Conservation (phyloP, 1,140 invertebrate species). For the Habropoda laboriosa region DNA sequence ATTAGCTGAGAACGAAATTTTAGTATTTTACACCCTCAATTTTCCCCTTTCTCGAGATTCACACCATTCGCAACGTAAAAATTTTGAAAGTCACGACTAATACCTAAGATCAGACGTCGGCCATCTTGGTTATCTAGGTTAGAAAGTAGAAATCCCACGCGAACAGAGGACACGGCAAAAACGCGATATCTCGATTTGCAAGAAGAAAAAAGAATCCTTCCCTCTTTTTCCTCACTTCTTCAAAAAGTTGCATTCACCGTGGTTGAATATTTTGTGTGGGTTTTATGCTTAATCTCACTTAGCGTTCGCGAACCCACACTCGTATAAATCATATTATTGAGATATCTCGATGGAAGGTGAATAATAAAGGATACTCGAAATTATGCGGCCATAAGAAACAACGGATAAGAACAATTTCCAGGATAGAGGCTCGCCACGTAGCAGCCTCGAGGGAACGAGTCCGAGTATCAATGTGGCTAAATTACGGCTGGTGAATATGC, state of each 20-base stretch:
- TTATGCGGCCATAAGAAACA: neutral
- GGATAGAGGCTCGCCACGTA: neutral
- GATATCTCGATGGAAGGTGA: neutral
- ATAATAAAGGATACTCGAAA: neutral
- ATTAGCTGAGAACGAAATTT: no score
- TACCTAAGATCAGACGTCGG: neutral
- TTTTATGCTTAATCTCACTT: neutral
- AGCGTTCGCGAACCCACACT: neutral
- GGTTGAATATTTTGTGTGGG: neutral
- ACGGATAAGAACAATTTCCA: slow-evolving; percentile 3
- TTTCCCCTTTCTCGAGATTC: no score
- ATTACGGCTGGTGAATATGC: slow-evolving; percentile 3
- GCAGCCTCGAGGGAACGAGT: neutral
- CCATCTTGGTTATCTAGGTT: slow-evolving; percentile 1
- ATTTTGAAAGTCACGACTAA: no score
- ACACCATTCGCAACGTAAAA: no score
- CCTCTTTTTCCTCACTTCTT: neutral
- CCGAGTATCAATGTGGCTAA: neutral
- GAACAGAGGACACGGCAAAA: neutral
- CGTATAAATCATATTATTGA: neutral
- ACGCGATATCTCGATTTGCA: no score
- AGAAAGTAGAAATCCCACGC: neutral
- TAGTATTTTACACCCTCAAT: no score
- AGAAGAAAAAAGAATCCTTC: no score
- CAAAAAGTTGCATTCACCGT: neutral